These are phyloP conservation scores for Oryctolagus cuniculus DNA, from an alignment of 2,113 vertebrate genomes.

Conservation along the genomic window DNA sequence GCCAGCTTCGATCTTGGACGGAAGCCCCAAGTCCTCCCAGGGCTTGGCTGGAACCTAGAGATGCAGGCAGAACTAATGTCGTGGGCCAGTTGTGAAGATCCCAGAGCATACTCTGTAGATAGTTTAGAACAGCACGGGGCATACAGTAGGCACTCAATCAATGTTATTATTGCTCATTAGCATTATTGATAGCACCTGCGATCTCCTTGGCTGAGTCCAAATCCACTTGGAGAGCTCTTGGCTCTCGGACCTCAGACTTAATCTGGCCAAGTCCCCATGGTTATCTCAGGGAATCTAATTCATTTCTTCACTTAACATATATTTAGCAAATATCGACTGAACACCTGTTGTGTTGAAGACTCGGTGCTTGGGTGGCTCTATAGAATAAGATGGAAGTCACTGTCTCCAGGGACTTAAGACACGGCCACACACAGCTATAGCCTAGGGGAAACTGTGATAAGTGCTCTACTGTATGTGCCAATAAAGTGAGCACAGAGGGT, in stretches of 20 bases:
- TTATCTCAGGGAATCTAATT: conserved; percentile 34
- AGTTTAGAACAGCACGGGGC: background rate
- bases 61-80: background rate
- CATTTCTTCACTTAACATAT: conserved; percentile 38
- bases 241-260: background rate
- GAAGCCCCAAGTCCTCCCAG: too few species aligned
- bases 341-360: conserved; percentile 29
- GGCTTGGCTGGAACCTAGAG: background rate
- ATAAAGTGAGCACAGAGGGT: background rate
- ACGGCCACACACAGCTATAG: fast-evolving
- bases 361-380: background rate
- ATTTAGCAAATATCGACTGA: conserved; percentile 61
- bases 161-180: background rate
- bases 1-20: background rate
- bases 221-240: background rate
- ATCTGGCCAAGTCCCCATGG: background rate
- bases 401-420: conserved; percentile 28
- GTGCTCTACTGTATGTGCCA: background rate
- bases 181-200: background rate
- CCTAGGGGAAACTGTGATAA: background rate
- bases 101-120: background rate
- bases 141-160: background rate
- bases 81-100: background rate
- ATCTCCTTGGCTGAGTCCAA: conserved; percentile 20
- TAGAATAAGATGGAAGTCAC: conserved; percentile 41